Evolutionary conservation across 2,797 vertebrate genomes (phyloP), one percentile per base, ranked within the genome.

Genomic region (Dendrocincla tyrannina): DNA sequence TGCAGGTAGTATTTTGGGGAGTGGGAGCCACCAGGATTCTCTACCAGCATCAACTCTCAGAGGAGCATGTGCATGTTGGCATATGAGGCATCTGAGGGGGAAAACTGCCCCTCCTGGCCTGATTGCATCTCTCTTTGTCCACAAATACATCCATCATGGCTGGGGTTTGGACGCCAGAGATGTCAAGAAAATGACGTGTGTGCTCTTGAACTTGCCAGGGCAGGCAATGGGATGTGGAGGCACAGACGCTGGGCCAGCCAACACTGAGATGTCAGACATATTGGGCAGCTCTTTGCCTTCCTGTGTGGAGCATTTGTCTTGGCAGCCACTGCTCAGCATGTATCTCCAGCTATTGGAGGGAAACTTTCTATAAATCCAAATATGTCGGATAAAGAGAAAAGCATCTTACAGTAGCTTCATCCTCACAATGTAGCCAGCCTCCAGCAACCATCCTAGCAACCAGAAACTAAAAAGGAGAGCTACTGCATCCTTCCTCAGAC

Each of bases 231-330:
- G 22, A 6, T 63, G 20, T 0, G 0, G 76, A 70, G 67, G 25
- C 11, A 18, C 41, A 39, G 53, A 16, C 0, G 11, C 44, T 49
- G 39, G 39, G 25, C 32, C 0, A 9, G 25, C 32, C 49, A 28
- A 37, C 18, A 2, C 49, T 0, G 4, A 52, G 19, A 9, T 3
- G 5, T 63, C 4, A 4, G 46, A 46, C 28, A 44, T 0, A 0
- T 2, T 7, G 52, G 42, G 49, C 42, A 68, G 37, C 58, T 81
- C 30, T 69, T 66, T 56, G 30, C 42, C 56, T 69, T 87, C 60
- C 59, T 28, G 5, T 2, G 2, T 28, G 81, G n/a, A 67, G 41
- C 0, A 0, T 81, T 77, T 72, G 30, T 53, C 13, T 24, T 49
- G 66, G 64, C 3, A 5, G 59, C 28, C 4, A 6, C 17, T 25